These are phyloP conservation scores for Phragmatobia fuliginosa DNA, from an alignment of 2,888 invertebrate genomes.

Conservation along the genomic window DNA sequence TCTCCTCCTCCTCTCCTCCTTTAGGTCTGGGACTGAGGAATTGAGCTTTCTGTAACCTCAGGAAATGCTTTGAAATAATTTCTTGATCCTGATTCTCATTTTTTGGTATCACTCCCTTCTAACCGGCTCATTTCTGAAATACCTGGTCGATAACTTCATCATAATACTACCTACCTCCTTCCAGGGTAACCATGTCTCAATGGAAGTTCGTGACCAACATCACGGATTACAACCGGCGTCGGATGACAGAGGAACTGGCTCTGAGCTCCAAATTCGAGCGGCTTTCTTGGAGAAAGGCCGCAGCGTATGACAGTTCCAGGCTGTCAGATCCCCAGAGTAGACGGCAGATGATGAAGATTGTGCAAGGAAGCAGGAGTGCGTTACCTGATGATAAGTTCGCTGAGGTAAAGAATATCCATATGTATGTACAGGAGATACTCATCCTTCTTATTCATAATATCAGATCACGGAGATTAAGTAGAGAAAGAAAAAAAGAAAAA, in stretches of 20 bases:
- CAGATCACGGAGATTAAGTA: no score
- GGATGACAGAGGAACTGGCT: slow-evolving; percentile 91
- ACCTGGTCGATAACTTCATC: no score
- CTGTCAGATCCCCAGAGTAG: slow-evolving; percentile 89
- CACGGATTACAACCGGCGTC: slow-evolving; percentile 89
- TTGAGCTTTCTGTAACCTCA: no score
- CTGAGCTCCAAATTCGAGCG: slow-evolving; percentile 91
- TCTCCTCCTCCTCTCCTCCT: no score
- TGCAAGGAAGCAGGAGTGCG: slow-evolving; percentile 91
- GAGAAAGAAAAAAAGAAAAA: no score
- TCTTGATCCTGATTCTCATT: no score
- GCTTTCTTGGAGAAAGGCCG: slow-evolving; percentile 91
- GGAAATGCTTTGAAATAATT: no score
- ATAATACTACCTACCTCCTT: slow-evolving; percentile 18
- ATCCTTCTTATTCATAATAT: no score
- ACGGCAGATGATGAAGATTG: slow-evolving; percentile 90
- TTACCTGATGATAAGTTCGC: slow-evolving; percentile 91
- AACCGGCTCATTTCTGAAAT: no score
- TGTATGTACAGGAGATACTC: no score
- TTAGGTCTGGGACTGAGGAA: no score
- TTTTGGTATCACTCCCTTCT: no score
- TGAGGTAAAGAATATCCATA: slow-evolving; percentile 87
- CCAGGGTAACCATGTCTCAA: slow-evolving; percentile 89
- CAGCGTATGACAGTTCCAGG: slow-evolving; percentile 89
- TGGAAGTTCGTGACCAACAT: slow-evolving; percentile 93